Percentiles rank a stretch among this genome's conserved stretches.
Conservation (phyloP, 2,797 vertebrate genomes). For the Tapirus indicus region DNA sequence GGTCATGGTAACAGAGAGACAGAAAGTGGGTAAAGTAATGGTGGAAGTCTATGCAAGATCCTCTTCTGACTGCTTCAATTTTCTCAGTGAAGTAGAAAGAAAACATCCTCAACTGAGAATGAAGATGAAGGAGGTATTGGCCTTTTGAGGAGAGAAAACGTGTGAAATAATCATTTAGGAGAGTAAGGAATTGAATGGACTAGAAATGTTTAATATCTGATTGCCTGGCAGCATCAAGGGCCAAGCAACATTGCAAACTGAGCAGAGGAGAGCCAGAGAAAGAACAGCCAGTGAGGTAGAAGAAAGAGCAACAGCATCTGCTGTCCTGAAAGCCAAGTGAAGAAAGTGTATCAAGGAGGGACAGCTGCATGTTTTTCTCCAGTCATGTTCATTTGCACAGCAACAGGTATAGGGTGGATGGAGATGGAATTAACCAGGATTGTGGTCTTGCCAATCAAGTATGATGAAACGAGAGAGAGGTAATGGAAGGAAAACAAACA, state of each 20-base stretch:
- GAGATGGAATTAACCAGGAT: not conserved
- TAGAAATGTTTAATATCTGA: not conserved
- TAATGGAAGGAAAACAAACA: not conserved
- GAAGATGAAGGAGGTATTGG: not conserved
- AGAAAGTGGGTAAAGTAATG: not conserved
- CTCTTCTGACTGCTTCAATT: not conserved
- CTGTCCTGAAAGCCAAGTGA: not conserved
- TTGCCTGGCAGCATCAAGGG: not conserved
- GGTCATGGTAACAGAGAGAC: not conserved
- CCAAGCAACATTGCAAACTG: not conserved
- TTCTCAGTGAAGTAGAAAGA: slow-evolving; percentile 49
- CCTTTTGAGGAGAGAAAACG: not conserved
- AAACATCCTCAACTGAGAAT: slow-evolving; percentile 12
- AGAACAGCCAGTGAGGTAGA: not conserved
- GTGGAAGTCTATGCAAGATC: not conserved
- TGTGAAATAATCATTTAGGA: not conserved
- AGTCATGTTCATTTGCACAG: not conserved
- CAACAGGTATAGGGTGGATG: not conserved
- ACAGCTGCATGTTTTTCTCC: not conserved
- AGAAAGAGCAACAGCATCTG: not conserved
- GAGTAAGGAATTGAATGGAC: not conserved
- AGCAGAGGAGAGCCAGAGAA: not conserved
- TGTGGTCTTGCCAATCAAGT: not conserved
- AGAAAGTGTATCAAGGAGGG: not conserved
- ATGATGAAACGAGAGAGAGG: not conserved